Percentiles rank a stretch among this genome's conserved stretches.
Conservation (phyloP, 2,113 vertebrate genomes). For the Poecile atricapillus region DNA sequence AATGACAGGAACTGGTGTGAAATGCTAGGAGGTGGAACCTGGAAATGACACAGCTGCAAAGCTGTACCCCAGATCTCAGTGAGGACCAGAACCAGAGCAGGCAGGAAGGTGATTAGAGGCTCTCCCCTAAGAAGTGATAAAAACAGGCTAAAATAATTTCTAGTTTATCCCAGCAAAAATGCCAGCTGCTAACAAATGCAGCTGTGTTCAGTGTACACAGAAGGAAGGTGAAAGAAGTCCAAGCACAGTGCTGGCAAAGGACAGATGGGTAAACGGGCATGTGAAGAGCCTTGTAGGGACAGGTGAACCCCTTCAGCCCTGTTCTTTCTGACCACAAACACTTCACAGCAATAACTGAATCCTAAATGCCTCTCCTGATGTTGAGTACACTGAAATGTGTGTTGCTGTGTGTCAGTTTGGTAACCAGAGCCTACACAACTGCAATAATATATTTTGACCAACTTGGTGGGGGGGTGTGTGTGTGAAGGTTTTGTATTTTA, state of each 20-base stretch:
- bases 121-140: not conserved
- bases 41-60: not conserved
- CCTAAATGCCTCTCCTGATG: not conserved
- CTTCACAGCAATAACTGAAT: not conserved
- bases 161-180: not conserved
- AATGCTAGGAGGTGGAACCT: not conserved
- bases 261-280: not conserved
- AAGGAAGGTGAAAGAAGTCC: not conserved
- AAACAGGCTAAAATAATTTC: not conserved
- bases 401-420: not conserved
- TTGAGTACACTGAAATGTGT: not conserved
- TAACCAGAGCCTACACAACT: not conserved
- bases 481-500: not conserved
- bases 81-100: not conserved
- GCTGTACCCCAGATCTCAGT: not conserved
- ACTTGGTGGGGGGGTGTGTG: too few species aligned
- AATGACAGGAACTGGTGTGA: not conserved
- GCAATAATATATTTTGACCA: not conserved
- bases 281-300: rapidly evolving
- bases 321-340: not conserved
- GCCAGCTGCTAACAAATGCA: not conserved
- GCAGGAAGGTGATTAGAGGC: not conserved
- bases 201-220: not conserved
- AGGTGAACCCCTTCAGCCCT: not conserved
- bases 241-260: not conserved